These are phyloP conservation scores for Himalopsyche anomala DNA, from an alignment of 2,888 invertebrate genomes.

Conservation along the genomic window DNA sequence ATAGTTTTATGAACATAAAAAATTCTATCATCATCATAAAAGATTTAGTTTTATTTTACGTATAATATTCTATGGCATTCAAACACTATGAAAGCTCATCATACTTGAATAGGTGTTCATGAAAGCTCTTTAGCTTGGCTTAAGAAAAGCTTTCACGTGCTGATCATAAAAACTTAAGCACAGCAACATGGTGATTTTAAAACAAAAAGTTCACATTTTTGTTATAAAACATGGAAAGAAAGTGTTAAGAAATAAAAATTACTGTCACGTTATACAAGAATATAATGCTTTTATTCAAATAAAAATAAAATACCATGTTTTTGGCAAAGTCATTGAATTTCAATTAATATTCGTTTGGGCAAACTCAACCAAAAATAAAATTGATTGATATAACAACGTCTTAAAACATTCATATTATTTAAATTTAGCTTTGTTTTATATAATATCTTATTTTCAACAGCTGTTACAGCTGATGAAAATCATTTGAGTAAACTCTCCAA, in stretches of 20 bases:
- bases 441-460: neutral
- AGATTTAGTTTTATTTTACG: too few species aligned
- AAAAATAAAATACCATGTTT: neutral
- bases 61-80: too few species aligned
- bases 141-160: conserved; percentile 43
- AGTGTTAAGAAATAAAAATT: conserved; percentile 5
- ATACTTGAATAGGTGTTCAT: conserved; percentile 37
- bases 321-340: neutral
- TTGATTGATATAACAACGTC: neutral
- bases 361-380: neutral
- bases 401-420: neutral
- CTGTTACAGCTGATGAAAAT: neutral
- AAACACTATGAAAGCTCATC: conserved; percentile 32
- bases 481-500: neutral
- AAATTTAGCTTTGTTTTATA: neutral
- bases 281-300: neutral
- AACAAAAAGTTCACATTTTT: conserved; percentile 37
- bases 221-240: conserved; percentile 18
- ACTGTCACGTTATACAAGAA: conserved; percentile 42
- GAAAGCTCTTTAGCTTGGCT: conserved; percentile 28
- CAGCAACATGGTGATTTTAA: conserved; percentile 37
- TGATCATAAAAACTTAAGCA: conserved; percentile 42
- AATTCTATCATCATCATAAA: too few species aligned
- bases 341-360: neutral
- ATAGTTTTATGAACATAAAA: too few species aligned